Base-by-base conservation (phyloP, 2,113 vertebrate genomes). In the Oncorhynchus gorbuscha region DNA sequence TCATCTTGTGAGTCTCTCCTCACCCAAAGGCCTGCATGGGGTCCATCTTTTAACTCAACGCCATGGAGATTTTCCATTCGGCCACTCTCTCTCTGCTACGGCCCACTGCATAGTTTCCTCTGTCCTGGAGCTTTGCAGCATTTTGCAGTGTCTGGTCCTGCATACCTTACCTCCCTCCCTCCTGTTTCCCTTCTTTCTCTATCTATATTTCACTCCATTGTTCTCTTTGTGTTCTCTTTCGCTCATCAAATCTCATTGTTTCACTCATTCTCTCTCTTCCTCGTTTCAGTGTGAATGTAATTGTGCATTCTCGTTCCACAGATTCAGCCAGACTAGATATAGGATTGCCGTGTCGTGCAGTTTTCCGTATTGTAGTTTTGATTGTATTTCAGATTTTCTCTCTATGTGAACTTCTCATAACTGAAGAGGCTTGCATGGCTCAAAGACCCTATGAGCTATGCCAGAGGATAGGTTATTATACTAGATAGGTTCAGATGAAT, bases 221-320 rank as follows among this genome's bases (percentile, higher is more conserved):
- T 62, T 24, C n/a, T 20, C 20, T 61, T 61, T 61, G 18, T 61
- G 59, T 22, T 61, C 59, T 22, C 59, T 22, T 7, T 62, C n/a
- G n/a, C n/a, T 62, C 59, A 62, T 62, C n/a, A 62, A 24, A 62
- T 62, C 59, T n/a, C n/a, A 62, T 62, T 62, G 59, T 68, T 69
- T 69, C 24, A 61, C 8, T 12, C 70, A 72, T 3, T 39, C 45
- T 26, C n/a, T 16, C 49, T 35, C 22, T 58, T 26, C 24, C 22
- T 28, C 24, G 39, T 62, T 26, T 18, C 24, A 24, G 48, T 62
- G 6, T 62, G 24, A 62, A 62, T n/a, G 59, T 69, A 20, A 62
- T 22, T n/a, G 59, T 24, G n/a, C n/a, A 11, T 24, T 75, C 24
- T 45, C 5, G 3, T 70, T 14, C 62, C 26, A 55, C 14, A 35